A percentile compares a stretch with the other conserved stretches of the same genome.
These are phyloP conservation scores for Phymanthus crucifer DNA, from an alignment of 92 coral and sea anemone genomes.

Conservation along the genomic window DNA sequence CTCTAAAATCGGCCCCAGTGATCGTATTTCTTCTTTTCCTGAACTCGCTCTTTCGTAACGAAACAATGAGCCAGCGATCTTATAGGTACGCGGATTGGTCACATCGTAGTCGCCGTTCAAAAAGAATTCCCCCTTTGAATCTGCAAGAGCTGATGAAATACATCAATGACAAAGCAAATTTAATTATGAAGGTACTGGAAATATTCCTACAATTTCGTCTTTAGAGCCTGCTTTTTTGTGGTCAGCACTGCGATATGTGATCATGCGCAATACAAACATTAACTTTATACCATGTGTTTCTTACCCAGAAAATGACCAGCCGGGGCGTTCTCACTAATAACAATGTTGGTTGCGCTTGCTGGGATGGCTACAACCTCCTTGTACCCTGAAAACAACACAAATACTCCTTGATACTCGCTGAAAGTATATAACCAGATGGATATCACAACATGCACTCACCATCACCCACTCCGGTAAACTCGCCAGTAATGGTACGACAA, in stretches of 20 bases:
- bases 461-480: slow-evolving; percentile 55
- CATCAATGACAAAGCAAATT: neutral
- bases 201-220: neutral
- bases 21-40: slow-evolving; percentile 63
- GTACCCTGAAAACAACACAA: slow-evolving; percentile 51
- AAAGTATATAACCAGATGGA: too few relatives aligned
- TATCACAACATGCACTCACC: too few relatives aligned
- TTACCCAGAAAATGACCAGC: slow-evolving; percentile 74
- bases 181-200: neutral
- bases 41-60: slow-evolving; percentile 56
- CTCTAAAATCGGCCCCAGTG: slow-evolving; percentile 74
- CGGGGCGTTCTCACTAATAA: slow-evolving; percentile 58
- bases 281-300: neutral
- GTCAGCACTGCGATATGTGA: neutral
- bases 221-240: neutral
- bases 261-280: too few relatives aligned
- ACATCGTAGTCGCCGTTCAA: slow-evolving; percentile 80
- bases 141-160: slow-evolving; percentile 64
- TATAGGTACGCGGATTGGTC: slow-evolving; percentile 53
- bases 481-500: slow-evolving; percentile 71
- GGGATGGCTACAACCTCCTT: slow-evolving; percentile 80
- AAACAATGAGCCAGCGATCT: slow-evolving; percentile 73
- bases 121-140: slow-evolving; percentile 58
- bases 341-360: slow-evolving; percentile 77
- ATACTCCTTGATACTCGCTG: too few relatives aligned